Base-by-base conservation (phyloP, 2,797 vertebrate genomes). In the Podarcis lilfordi region DNA sequence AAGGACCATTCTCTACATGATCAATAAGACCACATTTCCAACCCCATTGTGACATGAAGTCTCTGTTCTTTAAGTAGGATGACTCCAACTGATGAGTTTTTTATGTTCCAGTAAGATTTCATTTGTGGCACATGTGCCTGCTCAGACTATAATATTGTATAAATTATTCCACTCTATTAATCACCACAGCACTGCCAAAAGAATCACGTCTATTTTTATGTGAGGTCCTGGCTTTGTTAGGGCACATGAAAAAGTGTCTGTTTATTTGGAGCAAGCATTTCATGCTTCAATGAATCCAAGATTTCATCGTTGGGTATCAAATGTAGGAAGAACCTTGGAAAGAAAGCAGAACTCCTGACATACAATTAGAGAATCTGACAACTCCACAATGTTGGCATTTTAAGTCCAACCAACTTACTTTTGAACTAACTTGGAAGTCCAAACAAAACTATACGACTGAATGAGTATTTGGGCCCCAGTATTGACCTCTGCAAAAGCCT, bases 161-260 rank as follows among this genome's bases (percentile, higher is more conserved):
- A 86, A 79, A 50, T 86, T 77, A 83, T 88, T 78, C 29, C 87
- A 88, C 32, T 77, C 81, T 77, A 69, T 88, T 77, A 77, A 69
- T 83, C 32, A 84, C 43, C 27, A 40, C 7, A 15, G 32, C 8
- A 40, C 43, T 77, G 25, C 32, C 32, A 88, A 84, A 78, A 78
- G 32, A 77, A 78, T 37, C 35, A n/a, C 69, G n/a, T 59, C 40
- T 79, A n/a, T 40, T 59, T 75, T 78, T 78, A 71, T 78, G 43
- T 78, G 74, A 59, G 59, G 40, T 78, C 35, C 29, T 69, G 74
- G 84, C 35, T 88, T 7, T 15, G 19, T 55, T 69, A 69, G 69
- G 27, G 45, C n/a, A 37, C 40, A 66, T 69, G 72, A n/a, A 27
- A 82, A 82, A 82, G 66, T 69, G 37, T 43, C 27, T 82, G 64